Base-by-base conservation (phyloP, 1,140 invertebrate genomes). In the Halesus radiatus region DNA sequence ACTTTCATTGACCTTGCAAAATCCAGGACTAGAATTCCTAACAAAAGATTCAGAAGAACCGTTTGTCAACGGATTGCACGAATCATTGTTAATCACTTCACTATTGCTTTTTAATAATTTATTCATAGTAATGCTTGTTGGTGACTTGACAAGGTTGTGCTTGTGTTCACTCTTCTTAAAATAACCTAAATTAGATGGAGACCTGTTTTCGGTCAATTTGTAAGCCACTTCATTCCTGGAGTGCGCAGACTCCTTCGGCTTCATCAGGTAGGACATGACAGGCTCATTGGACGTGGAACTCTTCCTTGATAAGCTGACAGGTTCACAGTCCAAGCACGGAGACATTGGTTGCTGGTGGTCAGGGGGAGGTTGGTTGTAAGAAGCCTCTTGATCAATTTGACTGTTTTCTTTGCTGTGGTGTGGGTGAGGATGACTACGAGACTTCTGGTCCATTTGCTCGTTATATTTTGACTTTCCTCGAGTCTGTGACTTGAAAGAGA, bases 401-500 rank as follows among this genome's bases (percentile, higher is more conserved):
- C 68, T 72, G 50, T 72, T 72, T 52, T 72, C 68, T 72, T 52
- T 72, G 32, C 37, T 18, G 18, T 45, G 32, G 7, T 72, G 37
- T 45, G 37, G 37, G 10, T 45, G 68, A 45, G 45, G n/a, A 20
- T 72, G 68, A 23, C n/a, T 72, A 10, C 37, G 68, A 1, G 23
- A 13, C 23, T 50, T 72, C 7, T 72, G 32, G 50, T 72, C 68
- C n/a, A 18, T n/a, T 18, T 6, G 45, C 6, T 72, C 68, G 16
- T 72, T 23, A 7, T 50, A 45, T 52, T 72, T 72, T 72, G 68
- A 72, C 18, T 72, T 72, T 15, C 29, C 68, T 3, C 68, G 62
- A 74, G 50, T 76, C 20, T 32, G 37, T 37, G 74, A 76, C 32
- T 86, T 82, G 54, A 77, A 87, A 4, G 89, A 87, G 5, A 93